phyloP scores from a whole-genome alignment of 2,113 vertebrate genomes.

The Numenius arquata region DNA sequence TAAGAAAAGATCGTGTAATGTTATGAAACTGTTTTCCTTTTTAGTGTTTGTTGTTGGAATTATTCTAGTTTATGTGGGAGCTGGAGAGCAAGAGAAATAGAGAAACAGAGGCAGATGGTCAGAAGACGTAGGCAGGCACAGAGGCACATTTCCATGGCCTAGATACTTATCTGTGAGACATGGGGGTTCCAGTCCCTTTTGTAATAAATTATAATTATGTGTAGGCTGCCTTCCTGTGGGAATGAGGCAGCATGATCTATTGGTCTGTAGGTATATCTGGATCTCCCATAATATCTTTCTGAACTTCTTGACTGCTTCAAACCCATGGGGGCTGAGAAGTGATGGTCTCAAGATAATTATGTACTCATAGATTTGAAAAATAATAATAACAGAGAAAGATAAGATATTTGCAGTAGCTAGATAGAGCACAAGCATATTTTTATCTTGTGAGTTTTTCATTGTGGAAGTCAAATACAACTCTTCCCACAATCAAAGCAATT shows the following conservation, averaged over 20 bases:
- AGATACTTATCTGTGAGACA: not conserved
- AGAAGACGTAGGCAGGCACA: not conserved
- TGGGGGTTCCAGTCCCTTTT: not conserved
- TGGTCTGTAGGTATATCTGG: not conserved
- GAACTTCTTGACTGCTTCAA: not conserved
- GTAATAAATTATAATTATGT: not conserved
- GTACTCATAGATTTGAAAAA: not conserved
- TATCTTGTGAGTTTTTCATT: not conserved
- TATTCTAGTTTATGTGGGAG: not conserved
- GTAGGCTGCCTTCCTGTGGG: not conserved
- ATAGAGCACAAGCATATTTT: not conserved
- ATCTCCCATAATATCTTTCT: not conserved
- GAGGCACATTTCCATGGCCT: not conserved
- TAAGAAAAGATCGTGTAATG: not conserved
- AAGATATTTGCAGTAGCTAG: not conserved
- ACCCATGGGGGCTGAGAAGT: not conserved
- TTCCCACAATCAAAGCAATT: not conserved
- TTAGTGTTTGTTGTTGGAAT: not conserved
- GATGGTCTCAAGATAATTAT: not conserved
- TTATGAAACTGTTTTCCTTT: not conserved
- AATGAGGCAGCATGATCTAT: not conserved
- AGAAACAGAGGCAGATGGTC: not conserved
- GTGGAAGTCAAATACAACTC: not conserved
- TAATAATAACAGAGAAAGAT: not conserved
- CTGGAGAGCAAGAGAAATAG: not conserved